phyloP scores from a whole-genome alignment of 2,113 vertebrate species.

The Bucco capensis region DNA sequence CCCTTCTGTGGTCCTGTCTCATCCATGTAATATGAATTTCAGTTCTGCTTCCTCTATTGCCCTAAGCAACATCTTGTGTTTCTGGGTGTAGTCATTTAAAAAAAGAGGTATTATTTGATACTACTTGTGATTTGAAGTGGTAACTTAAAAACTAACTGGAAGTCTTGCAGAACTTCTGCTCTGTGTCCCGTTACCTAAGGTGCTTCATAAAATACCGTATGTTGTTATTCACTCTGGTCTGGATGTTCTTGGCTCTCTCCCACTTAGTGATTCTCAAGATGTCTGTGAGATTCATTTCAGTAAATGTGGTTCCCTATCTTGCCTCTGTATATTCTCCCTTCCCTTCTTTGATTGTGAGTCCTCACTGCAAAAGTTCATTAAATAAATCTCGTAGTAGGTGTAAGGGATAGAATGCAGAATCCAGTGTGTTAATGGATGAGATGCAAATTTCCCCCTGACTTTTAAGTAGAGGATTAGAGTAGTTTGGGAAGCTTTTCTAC shows the following conservation, averaged over 20 bases:
- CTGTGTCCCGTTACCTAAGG: slow-evolving; percentile 34
- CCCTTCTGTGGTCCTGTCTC: background rate
- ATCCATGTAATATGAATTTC: background rate
- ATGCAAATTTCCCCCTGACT: background rate
- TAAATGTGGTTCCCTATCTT: background rate
- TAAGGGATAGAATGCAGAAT: background rate
- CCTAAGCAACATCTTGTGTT: background rate
- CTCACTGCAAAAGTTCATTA: background rate
- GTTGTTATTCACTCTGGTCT: slow-evolving; percentile 50
- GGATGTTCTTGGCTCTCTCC: slow-evolving; percentile 55
- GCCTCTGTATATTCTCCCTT: background rate
- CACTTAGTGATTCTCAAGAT: slow-evolving; percentile 64
- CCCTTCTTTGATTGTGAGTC: background rate
- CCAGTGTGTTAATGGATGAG: fast-evolving
- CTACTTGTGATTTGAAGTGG: slow-evolving; percentile 11
- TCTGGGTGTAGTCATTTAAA: background rate
- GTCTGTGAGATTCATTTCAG: slow-evolving; percentile 65
- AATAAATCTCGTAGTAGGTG: background rate
- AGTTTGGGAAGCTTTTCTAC: background rate
- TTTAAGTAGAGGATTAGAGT: background rate
- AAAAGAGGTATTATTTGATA: background rate
- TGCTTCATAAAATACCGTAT: slow-evolving; percentile 52
- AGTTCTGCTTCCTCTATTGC: slow-evolving; percentile 23
- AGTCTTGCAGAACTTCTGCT: slow-evolving; percentile 18
- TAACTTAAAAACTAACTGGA: slow-evolving; percentile 51